Base-by-base conservation (phyloP, 30 jellyfish, hydroid and myxozoan species). In the Cassiopea andromeda region DNA sequence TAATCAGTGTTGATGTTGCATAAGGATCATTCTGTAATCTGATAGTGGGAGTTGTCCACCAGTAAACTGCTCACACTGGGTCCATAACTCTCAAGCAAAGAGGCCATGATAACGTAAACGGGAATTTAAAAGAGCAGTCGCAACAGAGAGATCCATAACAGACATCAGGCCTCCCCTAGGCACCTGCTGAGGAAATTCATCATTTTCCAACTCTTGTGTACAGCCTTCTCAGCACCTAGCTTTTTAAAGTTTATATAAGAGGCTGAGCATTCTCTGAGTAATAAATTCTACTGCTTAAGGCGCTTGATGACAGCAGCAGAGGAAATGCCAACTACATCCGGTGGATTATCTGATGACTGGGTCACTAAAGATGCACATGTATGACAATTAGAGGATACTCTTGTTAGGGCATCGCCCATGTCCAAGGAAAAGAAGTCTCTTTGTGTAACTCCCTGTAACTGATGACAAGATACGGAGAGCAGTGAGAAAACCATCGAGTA, bases 151-250 rank as follows among this genome's bases (percentile, higher is more conserved):
- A 8, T 43, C 38, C 66, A 58, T 19, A 10, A n/a, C 77, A 38
- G 73, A 44, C 19, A 77, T 45, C 16, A 77, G 77, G 48, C 50
- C 54, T 38, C 78, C 80, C 48, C 48, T 70, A 19, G 92, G 92
- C 78, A 67, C 91, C 18, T 60, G 85, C 17, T 80, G 60, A 43
- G 38, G 38, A n/a, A 88, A 12, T 50, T 88, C 95, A 27, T 27
- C 38, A 19, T 13, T 75, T 69, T 60, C 92, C 19, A 80, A 44
- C 47, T 88, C 95, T 50, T 80, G 87, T 27, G 38, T 15, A 79
- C 87, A 27, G 95, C 92, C 61, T 75, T 60, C 75, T 88, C 95
- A 5, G 95, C 84, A 47, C 54, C 95, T 5, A 92, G 95, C 38
- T 88, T 88, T 48, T 88, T 88, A 27, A 17, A 58, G 86, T 88